Conservation (phyloP, 2,113 vertebrate species). For the Polypterus senegalus region DNA sequence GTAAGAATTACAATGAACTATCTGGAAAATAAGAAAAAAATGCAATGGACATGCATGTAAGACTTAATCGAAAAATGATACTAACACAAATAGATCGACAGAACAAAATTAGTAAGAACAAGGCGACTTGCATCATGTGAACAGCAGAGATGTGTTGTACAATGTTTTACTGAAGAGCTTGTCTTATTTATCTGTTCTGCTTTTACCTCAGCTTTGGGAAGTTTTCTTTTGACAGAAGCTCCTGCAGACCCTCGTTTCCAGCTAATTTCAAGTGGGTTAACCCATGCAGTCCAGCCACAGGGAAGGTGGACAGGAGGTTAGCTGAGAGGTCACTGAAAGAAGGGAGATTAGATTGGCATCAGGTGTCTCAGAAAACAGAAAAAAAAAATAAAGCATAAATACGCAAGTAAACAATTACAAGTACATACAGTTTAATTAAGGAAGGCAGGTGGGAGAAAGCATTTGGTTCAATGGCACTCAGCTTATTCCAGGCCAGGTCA, state of each 20-base stretch:
- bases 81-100: too few species aligned
- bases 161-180: too few species aligned
- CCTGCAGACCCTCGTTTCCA: slow-evolving; percentile 74
- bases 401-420: slow-evolving; percentile 7
- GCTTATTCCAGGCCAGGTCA: slow-evolving; percentile 80
- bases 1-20: too few species aligned
- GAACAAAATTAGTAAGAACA: too few species aligned
- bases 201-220: slow-evolving; percentile 85
- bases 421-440: slow-evolving; percentile 82
- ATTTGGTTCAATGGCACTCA: slow-evolving; percentile 56
- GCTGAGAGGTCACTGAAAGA: slow-evolving; percentile 77
- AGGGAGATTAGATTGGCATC: slow-evolving; percentile 29
- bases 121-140: too few species aligned
- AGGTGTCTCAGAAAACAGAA: not conserved
- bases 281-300: slow-evolving; percentile 70
- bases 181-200: slow-evolving; percentile 14
- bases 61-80: too few species aligned
- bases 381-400: not conserved
- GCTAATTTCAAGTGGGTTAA: slow-evolving; percentile 88
- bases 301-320: slow-evolving; percentile 79
- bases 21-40: too few species aligned
- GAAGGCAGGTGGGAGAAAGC: slow-evolving; percentile 74
- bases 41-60: too few species aligned
- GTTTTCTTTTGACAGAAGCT: slow-evolving; percentile 68
- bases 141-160: too few species aligned